Evolutionary conservation across 2,113 vertebrate genomes (phyloP).

Genomic region (Laterallus jamaicensis): DNA sequence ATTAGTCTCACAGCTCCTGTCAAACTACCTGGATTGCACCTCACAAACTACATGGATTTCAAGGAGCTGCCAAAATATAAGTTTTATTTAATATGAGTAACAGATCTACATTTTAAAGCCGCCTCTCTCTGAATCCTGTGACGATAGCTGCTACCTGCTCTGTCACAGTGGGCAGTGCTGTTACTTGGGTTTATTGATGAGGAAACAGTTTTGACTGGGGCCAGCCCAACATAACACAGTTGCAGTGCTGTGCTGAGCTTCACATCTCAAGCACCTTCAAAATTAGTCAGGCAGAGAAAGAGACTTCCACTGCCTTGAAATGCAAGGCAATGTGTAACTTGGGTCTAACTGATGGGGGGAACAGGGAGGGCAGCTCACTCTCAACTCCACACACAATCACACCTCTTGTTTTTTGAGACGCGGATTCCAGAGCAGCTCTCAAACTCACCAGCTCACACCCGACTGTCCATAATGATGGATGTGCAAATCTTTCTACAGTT

Average conservation of each 20-base stretch:
- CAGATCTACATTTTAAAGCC: background rate
- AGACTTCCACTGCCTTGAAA: background rate
- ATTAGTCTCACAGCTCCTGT: background rate
- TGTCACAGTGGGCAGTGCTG: background rate
- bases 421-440: background rate
- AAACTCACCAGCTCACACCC: background rate
- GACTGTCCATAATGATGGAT: background rate
- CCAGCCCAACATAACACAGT: background rate
- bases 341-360: background rate
- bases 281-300: background rate
- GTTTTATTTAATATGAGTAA: background rate
- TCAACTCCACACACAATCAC: background rate
- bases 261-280: background rate
- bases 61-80: background rate
- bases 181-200: background rate
- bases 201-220: background rate
- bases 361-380: background rate
- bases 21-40: background rate
- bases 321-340: background rate
- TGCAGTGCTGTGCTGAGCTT: background rate
- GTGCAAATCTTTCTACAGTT: background rate
- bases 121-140: background rate
- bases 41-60: background rate
- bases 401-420: background rate
- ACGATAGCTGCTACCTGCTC: background rate